Percentiles rank a stretch among this genome's conserved stretches.
These are phyloP conservation scores for Monodelphis domestica DNA, from an alignment of 2,797 vertebrate species.

Conservation along the genomic window DNA sequence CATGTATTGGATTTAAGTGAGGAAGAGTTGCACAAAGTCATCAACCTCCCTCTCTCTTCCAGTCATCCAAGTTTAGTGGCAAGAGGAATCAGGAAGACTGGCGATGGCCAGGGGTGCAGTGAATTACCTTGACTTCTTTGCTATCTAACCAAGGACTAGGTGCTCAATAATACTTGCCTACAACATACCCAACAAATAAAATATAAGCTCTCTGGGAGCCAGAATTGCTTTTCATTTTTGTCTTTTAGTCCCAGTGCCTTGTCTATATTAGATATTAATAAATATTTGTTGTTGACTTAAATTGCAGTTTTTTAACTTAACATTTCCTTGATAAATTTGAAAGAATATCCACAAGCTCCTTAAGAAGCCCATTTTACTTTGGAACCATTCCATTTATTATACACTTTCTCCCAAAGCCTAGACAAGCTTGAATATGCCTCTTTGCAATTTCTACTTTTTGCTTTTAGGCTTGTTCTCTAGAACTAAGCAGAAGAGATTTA, in stretches of 20 bases:
- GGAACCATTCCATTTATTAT: background rate
- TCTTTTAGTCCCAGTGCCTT: background rate
- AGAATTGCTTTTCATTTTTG: background rate
- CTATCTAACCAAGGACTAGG: too few species aligned
- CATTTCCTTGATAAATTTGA: background rate
- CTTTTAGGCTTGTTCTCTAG: background rate
- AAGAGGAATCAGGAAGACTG: too few species aligned
- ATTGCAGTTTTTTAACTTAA: background rate
- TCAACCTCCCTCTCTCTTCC: too few species aligned
- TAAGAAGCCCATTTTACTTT: background rate
- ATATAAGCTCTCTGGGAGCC: background rate
- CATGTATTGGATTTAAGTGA: too few species aligned
- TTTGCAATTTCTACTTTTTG: background rate
- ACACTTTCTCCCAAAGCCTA: background rate
- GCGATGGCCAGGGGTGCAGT: too few species aligned
- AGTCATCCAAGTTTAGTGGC: too few species aligned
- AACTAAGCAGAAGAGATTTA: background rate
- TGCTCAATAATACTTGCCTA: too few species aligned
- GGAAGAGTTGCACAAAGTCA: too few species aligned
- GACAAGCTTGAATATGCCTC: background rate
- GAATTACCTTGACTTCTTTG: too few species aligned
- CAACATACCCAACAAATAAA: background rate
- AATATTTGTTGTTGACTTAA: background rate
- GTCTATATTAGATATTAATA: background rate
- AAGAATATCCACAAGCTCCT: background rate